Conservation (phyloP, 2,888 invertebrate species). For the Perithous albicinctus region DNA sequence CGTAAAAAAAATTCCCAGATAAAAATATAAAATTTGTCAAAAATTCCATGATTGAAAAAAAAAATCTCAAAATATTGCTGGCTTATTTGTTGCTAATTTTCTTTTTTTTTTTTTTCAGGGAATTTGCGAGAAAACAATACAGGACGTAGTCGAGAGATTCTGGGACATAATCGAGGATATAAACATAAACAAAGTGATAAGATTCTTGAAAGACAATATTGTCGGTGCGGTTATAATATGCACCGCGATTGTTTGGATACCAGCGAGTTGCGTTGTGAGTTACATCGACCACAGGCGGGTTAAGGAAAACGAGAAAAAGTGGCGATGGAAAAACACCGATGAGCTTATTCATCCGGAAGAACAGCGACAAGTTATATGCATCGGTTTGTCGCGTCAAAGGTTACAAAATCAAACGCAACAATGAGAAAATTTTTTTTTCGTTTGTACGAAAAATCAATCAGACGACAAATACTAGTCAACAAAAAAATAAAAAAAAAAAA, state of each 20-base stretch:
- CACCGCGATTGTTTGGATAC: slow-evolving; percentile 97
- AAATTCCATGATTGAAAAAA: no score
- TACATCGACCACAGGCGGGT: slow-evolving; percentile 93
- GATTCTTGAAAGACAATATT: slow-evolving; percentile 96
- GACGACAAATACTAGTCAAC: slow-evolving; percentile 50
- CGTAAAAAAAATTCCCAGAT: no score
- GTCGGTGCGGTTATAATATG: slow-evolving; percentile 96
- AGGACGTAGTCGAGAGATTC: slow-evolving; percentile 97
- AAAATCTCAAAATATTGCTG: no score
- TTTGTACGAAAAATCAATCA: not conserved
- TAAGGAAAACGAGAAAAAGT: slow-evolving; percentile 89
- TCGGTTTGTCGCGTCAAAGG: slow-evolving; percentile 83
- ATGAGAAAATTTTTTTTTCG: slow-evolving; percentile 28
- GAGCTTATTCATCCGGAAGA: slow-evolving; percentile 90
- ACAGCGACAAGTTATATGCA: slow-evolving; percentile 89
- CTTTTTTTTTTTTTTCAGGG: slow-evolving; percentile 91
- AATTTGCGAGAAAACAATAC: slow-evolving; percentile 96
- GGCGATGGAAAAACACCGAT: slow-evolving; percentile 90
- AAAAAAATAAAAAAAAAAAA: no score
- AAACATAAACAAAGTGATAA: slow-evolving; percentile 95
- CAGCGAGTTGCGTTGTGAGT: slow-evolving; percentile 94
- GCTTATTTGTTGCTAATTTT: no score
- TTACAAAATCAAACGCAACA: slow-evolving; percentile 64
- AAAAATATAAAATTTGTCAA: no score
- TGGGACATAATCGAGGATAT: slow-evolving; percentile 99